A percentile compares a stretch with the other conserved stretches of the same genome.
Conservation (phyloP, 2,797 vertebrate species). For the Chloroceryle amazona region DNA sequence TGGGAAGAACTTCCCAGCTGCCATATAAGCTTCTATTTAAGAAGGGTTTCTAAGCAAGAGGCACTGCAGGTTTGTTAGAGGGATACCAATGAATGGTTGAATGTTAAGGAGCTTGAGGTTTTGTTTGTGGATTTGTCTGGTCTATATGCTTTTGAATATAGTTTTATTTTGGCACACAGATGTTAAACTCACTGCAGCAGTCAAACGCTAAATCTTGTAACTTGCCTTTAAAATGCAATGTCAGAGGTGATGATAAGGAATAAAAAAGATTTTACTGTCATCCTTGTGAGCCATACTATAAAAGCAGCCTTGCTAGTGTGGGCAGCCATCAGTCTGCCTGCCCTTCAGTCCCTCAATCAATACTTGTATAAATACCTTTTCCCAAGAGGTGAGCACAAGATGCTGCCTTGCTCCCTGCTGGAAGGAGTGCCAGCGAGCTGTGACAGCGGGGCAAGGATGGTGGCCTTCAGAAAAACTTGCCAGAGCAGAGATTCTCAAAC, state of each 20-base stretch:
- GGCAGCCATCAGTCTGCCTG: background rate
- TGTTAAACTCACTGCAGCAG: background rate
- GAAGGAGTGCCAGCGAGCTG: background rate
- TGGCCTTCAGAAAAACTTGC: background rate
- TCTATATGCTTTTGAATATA: background rate
- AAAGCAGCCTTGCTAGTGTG: background rate
- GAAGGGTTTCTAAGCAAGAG: background rate
- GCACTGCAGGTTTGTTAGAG: background rate
- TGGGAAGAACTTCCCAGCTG: background rate
- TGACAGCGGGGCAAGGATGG: background rate
- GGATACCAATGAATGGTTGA: background rate
- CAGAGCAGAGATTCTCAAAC: background rate
- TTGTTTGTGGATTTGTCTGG: background rate
- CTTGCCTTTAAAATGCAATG: background rate
- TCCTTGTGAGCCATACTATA: background rate
- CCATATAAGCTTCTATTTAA: background rate
- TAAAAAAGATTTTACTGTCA: background rate
- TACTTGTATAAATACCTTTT: background rate
- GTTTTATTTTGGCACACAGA: background rate
- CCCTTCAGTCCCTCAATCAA: slow-evolving; percentile 10
- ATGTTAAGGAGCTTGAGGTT: background rate
- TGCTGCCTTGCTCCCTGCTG: background rate
- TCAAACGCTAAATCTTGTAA: background rate
- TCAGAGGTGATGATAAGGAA: background rate
- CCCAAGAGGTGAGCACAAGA: background rate